phyloP scores from a whole-genome alignment of 2,797 vertebrate species.

The Mormyrops boulengeri region DNA sequence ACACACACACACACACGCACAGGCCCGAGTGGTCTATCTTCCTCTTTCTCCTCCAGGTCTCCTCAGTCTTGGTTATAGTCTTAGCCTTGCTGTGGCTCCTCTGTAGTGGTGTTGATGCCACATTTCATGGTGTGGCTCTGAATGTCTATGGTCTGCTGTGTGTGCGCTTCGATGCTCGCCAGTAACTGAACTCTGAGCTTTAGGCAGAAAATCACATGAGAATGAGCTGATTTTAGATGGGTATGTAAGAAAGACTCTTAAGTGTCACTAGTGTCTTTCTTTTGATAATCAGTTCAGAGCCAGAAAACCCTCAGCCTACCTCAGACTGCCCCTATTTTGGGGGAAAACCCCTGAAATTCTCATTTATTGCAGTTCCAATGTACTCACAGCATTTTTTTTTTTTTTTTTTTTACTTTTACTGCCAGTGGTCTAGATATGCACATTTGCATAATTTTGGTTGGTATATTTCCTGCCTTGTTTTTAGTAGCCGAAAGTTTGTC shows the following conservation, averaged over 20 bases:
- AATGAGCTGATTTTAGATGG: conserved; percentile 2
- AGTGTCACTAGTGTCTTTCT: conserved; percentile 21
- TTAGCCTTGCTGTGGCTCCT: conserved; percentile 8
- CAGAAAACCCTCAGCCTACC: neutral
- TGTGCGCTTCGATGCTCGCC: neutral
- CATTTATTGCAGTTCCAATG: conserved; percentile 45
- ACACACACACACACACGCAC: neutral
- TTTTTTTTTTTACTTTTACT: conserved; percentile 31
- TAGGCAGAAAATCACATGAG: neutral
- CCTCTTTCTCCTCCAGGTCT: neutral
- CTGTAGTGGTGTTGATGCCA: neutral
- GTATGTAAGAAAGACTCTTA: conserved; percentile 20
- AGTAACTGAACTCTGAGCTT: neutral
- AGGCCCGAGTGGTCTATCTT: conserved; percentile 8
- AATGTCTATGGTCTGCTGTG: neutral
- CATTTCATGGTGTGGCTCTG: conserved; percentile 33
- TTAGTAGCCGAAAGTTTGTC: conserved; percentile 15
- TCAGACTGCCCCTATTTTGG: neutral
- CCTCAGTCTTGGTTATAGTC: neutral
- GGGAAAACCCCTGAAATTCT: neutral
- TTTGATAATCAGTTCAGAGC: conserved; percentile 20
- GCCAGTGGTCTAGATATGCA: conserved; percentile 66
- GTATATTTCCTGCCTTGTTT: conserved; percentile 24
- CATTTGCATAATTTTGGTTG: conserved; percentile 65
- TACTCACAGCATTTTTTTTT: conserved; percentile 39